Percentiles rank a stretch among this genome's conserved stretches.
These are phyloP conservation scores for Entelurus aequoreus DNA, from an alignment of 2,113 vertebrate species.

Conservation along the genomic window DNA sequence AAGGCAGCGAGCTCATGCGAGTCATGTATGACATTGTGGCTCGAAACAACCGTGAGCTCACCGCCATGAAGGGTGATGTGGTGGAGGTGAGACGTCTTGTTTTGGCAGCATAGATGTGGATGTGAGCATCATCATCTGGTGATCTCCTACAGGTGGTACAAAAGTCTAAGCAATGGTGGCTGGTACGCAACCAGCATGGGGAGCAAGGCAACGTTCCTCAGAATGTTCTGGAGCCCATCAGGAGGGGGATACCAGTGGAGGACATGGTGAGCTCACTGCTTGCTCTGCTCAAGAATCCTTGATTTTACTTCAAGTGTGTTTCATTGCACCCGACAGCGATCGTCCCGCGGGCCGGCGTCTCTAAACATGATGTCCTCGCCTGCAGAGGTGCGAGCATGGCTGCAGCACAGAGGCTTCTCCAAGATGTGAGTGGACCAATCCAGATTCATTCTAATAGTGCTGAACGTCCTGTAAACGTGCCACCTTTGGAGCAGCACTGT, in stretches of 20 bases:
- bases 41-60: slow-evolving; percentile 81
- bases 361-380: slow-evolving; percentile 71
- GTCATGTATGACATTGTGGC: slow-evolving; percentile 80
- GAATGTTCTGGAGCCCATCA: slow-evolving; percentile 79
- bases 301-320: neutral
- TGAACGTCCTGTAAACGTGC: neutral
- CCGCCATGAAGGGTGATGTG: slow-evolving; percentile 74
- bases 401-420: slow-evolving; percentile 79
- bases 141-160: slow-evolving; percentile 74
- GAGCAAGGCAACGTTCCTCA: slow-evolving; percentile 79
- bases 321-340: slow-evolving; percentile 15
- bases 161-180: slow-evolving; percentile 84
- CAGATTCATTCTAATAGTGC: neutral
- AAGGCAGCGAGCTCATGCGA: slow-evolving; percentile 43
- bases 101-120: neutral
- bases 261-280: slow-evolving; percentile 19
- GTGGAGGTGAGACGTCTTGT: slow-evolving; percentile 77
- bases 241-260: neutral
- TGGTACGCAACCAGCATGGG: slow-evolving; percentile 69
- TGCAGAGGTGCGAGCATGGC: slow-evolving; percentile 82
- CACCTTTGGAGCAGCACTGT: slow-evolving; percentile 71
- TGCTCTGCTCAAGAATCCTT: neutral
- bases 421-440: slow-evolving; percentile 68
- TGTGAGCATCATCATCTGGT: neutral
- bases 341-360: slow-evolving; percentile 25